phyloP scores from a whole-genome alignment of 2,113 vertebrate species.

The Pachycephala philippinensis region DNA sequence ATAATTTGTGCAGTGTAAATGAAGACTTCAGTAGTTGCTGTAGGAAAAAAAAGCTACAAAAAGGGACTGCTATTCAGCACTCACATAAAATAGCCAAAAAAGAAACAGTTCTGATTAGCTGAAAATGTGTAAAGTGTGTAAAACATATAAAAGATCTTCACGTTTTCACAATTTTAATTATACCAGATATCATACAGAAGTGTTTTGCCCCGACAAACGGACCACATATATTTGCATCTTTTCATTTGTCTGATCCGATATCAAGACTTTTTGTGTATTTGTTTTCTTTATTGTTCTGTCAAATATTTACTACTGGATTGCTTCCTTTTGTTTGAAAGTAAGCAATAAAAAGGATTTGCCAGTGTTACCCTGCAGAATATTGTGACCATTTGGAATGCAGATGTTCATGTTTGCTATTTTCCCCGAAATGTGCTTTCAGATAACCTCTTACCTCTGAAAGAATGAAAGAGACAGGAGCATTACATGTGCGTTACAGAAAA shows the following conservation, averaged over 20 bases:
- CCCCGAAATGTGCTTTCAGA: background rate
- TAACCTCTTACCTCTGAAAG: background rate
- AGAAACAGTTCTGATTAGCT: conserved; percentile 14
- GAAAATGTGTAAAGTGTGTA: background rate
- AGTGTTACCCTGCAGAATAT: background rate
- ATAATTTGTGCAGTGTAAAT: conserved; percentile 71
- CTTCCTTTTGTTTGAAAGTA: background rate
- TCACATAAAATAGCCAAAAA: background rate
- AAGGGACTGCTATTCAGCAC: background rate
- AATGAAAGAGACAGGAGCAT: background rate
- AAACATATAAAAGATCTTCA: background rate
- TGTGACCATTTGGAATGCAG: background rate
- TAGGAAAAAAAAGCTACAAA: conserved; percentile 7
- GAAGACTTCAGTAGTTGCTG: conserved; percentile 59
- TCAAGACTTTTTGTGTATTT: background rate
- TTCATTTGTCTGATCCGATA: background rate
- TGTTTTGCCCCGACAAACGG: background rate
- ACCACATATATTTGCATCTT: background rate
- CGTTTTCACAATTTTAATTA: background rate
- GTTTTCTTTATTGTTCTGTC: background rate
- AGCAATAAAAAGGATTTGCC: background rate
- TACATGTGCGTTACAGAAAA: background rate
- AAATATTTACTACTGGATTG: background rate
- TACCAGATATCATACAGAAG: background rate
- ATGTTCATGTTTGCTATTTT: background rate